Conservation (phyloP, 2,797 vertebrate genomes). For the Sciurus carolinensis region DNA sequence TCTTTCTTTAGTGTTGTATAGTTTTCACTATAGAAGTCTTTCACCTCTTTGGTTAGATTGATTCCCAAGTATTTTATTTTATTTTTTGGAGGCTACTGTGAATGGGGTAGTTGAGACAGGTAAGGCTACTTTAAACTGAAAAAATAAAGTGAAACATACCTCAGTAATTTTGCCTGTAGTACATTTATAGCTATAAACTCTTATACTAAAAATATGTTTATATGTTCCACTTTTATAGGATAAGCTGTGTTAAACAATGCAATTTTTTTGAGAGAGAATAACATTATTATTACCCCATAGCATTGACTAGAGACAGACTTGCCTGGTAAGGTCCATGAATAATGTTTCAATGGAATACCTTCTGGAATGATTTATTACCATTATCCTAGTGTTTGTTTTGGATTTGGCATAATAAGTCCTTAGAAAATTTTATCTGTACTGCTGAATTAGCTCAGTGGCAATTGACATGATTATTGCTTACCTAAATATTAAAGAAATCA, state of each 20-base stretch:
- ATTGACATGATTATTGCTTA: neutral
- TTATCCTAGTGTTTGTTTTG: constrained; percentile 8
- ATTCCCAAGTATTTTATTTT: no score
- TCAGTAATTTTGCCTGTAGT: neutral
- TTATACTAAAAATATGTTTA: neutral
- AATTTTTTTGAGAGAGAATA: neutral
- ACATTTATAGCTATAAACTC: neutral
- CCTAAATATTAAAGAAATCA: neutral
- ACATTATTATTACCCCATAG: neutral
- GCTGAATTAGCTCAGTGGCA: neutral
- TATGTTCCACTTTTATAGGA: neutral
- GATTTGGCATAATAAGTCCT: neutral
- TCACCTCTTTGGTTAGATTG: no score
- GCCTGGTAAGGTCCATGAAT: neutral
- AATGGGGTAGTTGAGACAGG: neutral
- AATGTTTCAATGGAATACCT: neutral
- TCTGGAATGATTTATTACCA: neutral
- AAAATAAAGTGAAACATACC: neutral
- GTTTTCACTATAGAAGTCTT: no score
- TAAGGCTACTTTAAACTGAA: neutral
- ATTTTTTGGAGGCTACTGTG: no score
- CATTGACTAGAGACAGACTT: neutral
- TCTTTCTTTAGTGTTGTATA: no score
- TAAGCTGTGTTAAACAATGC: neutral
- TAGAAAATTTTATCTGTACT: neutral